phyloP scores from a whole-genome alignment of 2,888 invertebrate species.

The Linhomoeus sp. region DNA sequence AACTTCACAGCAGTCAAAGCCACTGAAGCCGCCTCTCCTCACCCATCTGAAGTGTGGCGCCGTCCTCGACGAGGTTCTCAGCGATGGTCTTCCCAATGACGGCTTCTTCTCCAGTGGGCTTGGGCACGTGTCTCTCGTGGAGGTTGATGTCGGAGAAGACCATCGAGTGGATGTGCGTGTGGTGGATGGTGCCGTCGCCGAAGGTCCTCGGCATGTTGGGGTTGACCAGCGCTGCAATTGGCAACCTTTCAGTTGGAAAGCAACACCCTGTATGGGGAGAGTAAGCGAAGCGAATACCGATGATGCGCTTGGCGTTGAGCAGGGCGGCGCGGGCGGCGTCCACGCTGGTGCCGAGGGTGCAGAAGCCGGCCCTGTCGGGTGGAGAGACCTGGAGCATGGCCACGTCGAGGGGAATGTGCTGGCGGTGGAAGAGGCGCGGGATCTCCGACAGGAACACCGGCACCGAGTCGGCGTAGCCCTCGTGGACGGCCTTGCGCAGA shows the following conservation, averaged over 20 bases:
- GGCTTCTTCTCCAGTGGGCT: slow-evolving; percentile 40
- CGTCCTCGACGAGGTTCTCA: slow-evolving; percentile 68
- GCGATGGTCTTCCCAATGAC: slow-evolving; percentile 71
- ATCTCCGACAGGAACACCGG: slow-evolving; percentile 85
- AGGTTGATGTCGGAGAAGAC: slow-evolving; percentile 38
- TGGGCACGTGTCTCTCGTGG: slow-evolving; percentile 8
- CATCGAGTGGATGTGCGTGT: slow-evolving; percentile 72
- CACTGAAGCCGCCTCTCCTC: no score
- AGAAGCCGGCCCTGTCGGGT: slow-evolving; percentile 73
- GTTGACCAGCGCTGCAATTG: slow-evolving; percentile 44
- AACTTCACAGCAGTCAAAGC: no score
- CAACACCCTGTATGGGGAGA: not conserved
- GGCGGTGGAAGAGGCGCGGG: slow-evolving; percentile 60
- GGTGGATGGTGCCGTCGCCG: slow-evolving; percentile 73
- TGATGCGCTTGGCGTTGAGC: slow-evolving; percentile 59
- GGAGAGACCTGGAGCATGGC: slow-evolving; percentile 42
- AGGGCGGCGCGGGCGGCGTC: slow-evolving; percentile 72
- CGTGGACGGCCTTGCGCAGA: slow-evolving; percentile 49
- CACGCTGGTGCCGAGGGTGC: slow-evolving; percentile 75
- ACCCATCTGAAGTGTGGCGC: slow-evolving; percentile 80
- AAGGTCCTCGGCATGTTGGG: slow-evolving; percentile 75
- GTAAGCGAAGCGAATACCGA: slow-evolving; percentile 42
- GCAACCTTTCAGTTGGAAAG: not conserved
- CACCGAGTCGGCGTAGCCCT: slow-evolving; percentile 51
- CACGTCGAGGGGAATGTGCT: slow-evolving; percentile 57